phyloP scores from a whole-genome alignment of 2,797 vertebrate genomes.

The Rhodeus uyekii region DNA sequence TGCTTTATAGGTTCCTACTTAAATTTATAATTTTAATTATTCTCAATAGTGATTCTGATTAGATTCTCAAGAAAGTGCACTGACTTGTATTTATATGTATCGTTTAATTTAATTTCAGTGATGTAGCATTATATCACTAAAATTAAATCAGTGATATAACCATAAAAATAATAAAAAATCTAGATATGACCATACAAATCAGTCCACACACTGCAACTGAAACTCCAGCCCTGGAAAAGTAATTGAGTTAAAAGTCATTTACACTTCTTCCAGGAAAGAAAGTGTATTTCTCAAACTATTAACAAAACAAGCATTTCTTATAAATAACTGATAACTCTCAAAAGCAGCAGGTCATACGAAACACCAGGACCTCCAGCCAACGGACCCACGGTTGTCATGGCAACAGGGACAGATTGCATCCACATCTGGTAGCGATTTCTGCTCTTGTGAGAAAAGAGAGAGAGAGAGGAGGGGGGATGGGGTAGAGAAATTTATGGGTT shows the following conservation, averaged over 20 bases:
- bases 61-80: background rate
- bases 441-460: conserved; percentile 66
- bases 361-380: conserved; percentile 73
- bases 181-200: too few relatives aligned
- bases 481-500: conserved; percentile 90
- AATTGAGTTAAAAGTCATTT: background rate
- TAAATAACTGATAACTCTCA: conserved; percentile 62
- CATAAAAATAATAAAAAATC: too few relatives aligned
- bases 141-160: too few relatives aligned
- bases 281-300: conserved; percentile 8
- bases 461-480: conserved; percentile 69
- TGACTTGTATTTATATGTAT: background rate
- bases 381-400: conserved; percentile 77
- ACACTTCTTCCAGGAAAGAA: background rate
- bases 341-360: background rate
- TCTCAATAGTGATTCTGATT: background rate
- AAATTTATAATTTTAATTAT: background rate
- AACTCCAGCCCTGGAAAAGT: conserved; percentile 9
- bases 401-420: conserved; percentile 84
- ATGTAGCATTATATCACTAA: background rate
- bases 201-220: background rate
- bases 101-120: background rate
- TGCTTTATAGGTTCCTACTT: too few relatives aligned
- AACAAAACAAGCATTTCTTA: conserved; percentile 50
- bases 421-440: conserved; percentile 97